Evolutionary conservation across 1,140 invertebrate genomes (phyloP), one percentile per base, ranked within the genome.

Genomic region (Ruditapes philippinarum): DNA sequence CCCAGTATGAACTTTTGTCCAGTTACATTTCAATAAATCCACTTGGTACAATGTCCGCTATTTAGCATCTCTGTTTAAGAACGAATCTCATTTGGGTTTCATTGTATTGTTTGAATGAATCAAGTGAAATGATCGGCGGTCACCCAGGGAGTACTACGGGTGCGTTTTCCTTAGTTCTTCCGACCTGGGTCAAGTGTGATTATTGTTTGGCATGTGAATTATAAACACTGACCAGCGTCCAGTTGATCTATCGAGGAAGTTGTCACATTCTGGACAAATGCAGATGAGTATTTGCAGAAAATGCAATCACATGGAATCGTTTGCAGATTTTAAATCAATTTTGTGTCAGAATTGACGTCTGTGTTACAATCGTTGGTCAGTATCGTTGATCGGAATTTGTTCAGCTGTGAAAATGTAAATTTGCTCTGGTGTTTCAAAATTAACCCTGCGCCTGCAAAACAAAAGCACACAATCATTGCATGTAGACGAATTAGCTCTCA

Each of bases 161-260:
- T 19, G 28, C 25, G 45, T 57, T 54, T 78, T 49, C 49, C n/a
- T n/a, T 31, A 11, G 28, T 45, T 51, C 45, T 49, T 49, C 19
- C 11, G 42, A n/a, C 31, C 31, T 49, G 74, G 74, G 74, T 78
- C 74, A 78, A 78, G 74, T 78, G n/a, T 36, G 74, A 78, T 78
- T 78, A 78, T 78, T 78, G 74, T 57, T 57, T 78, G 74, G 74
- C 74, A 78, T 78, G 74, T 78, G 74, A 78, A 78, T 78, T 78
- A 78, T 54, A 78, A 78, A 78, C 74, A 78, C 42, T 78, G 74
- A 78, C 74, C 74, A 78, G 22, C 36, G 74, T 51, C 74, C 74
- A 78, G 45, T 54, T 78, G 74, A 78, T 78, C 74, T 78, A 78
- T 78, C 74, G 28, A 78, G 74, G 49, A 78, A 51, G 36, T 78